These are phyloP conservation scores for Drosophila albomicans DNA, from an alignment of 1,140 invertebrate genomes.

Conservation along the genomic window DNA sequence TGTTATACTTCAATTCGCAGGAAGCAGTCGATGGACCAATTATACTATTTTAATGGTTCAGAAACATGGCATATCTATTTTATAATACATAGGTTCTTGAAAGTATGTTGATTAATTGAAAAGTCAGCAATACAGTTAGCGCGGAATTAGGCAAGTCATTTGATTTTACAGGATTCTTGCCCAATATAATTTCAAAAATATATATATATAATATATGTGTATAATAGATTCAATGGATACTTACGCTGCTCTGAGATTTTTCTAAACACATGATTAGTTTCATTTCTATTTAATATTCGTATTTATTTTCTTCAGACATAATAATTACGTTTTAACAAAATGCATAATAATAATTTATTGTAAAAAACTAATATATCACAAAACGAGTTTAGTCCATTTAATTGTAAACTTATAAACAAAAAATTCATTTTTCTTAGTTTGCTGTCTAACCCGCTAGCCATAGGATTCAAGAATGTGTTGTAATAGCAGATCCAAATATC, in stretches of 20 bases:
- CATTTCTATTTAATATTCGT: slow-evolving; percentile 1
- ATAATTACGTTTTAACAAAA: slow-evolving; percentile 22
- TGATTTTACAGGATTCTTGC: neutral
- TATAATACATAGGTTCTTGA: no score
- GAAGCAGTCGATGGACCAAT: no score
- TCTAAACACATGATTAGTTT: neutral
- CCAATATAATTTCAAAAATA: no score
- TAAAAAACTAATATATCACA: slow-evolving; percentile 37
- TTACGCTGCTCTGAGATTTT: neutral
- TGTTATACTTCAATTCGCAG: no score
- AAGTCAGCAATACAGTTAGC: no score
- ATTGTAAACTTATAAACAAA: slow-evolving; percentile 1
- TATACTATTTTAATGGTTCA: no score
- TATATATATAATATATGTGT: neutral
- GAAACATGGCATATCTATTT: no score
- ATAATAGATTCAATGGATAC: neutral
- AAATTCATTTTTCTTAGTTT: neutral
- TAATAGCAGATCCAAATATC: no score
- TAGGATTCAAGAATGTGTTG: no score
- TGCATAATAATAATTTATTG: slow-evolving; percentile 27
- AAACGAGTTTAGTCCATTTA: slow-evolving; percentile 30
- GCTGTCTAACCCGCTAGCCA: neutral
- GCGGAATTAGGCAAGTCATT: neutral
- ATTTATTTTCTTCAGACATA: slow-evolving; percentile 14
- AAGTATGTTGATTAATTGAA: no score